These are phyloP conservation scores for Saccopteryx leptura DNA, from an alignment of 2,113 vertebrate species.

Conservation along the genomic window DNA sequence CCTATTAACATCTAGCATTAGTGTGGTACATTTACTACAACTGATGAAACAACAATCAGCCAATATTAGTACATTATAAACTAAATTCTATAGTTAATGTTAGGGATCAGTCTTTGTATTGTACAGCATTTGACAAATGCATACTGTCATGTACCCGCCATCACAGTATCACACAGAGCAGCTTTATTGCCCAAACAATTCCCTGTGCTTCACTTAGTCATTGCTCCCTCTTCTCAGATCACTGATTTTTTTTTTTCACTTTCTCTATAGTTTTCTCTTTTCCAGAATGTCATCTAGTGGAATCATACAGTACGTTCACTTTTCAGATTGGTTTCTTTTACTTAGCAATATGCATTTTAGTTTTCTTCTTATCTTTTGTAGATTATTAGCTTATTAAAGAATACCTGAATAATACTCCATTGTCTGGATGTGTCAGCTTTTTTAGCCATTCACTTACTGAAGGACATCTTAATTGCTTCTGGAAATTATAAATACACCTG, in stretches of 20 bases:
- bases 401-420: background rate
- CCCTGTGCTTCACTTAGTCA: background rate
- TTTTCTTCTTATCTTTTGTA: background rate
- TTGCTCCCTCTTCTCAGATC: background rate
- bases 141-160: background rate
- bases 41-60: background rate
- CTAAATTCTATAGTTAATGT: background rate
- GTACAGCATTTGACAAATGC: background rate
- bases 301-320: background rate
- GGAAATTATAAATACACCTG: background rate
- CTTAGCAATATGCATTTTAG: background rate
- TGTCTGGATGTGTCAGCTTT: background rate
- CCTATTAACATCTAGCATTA: background rate
- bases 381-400: background rate
- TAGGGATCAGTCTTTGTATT: background rate
- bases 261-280: background rate
- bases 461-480: background rate
- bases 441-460: background rate
- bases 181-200: background rate
- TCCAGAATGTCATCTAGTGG: background rate
- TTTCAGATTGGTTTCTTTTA: slow-evolving; percentile 1
- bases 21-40: background rate
- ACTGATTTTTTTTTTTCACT: background rate
- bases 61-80: background rate
- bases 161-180: background rate